Conservation (phyloP, 2,888 invertebrate genomes). For the Orchestes rusci region DNA sequence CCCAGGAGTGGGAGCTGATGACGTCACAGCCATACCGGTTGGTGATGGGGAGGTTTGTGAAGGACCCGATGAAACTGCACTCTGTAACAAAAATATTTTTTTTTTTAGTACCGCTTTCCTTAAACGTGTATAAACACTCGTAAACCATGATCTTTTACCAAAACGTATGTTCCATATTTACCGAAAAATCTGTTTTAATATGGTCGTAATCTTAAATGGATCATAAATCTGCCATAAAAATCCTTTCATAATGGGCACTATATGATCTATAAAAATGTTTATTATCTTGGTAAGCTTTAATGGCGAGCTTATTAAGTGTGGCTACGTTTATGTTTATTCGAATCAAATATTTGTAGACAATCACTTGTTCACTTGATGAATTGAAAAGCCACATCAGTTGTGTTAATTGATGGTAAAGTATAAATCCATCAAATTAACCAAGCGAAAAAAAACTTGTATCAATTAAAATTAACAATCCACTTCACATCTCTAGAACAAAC, state of each 20-base stretch:
- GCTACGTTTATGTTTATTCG: constrained; percentile 7
- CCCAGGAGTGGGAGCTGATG: constrained; percentile 39
- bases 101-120: not conserved
- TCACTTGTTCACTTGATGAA: too few relatives aligned
- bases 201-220: constrained; percentile 16
- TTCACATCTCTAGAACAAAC: constrained; percentile 34
- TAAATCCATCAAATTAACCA: not conserved
- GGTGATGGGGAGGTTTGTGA: constrained; percentile 56
- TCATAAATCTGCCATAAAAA: constrained; percentile 18
- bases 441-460: constrained; percentile 33
- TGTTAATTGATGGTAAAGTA: too few relatives aligned
- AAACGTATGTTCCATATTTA: constrained; percentile 17
- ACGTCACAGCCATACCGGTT: constrained; percentile 43
- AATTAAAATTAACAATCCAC: constrained; percentile 35
- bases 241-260: constrained; percentile 21
- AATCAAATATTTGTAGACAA: too few relatives aligned
- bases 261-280: constrained; percentile 23
- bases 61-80: constrained; percentile 56
- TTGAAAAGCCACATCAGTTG: too few relatives aligned
- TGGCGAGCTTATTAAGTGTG: constrained; percentile 8
- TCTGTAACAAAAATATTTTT: constrained; percentile 34
- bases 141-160: constrained; percentile 7
- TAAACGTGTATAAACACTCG: not conserved
- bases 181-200: constrained; percentile 22
- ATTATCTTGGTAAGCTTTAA: constrained; percentile 16